phyloP scores from a whole-genome alignment of 1,140 invertebrate genomes.

The Drosophila willistoni region DNA sequence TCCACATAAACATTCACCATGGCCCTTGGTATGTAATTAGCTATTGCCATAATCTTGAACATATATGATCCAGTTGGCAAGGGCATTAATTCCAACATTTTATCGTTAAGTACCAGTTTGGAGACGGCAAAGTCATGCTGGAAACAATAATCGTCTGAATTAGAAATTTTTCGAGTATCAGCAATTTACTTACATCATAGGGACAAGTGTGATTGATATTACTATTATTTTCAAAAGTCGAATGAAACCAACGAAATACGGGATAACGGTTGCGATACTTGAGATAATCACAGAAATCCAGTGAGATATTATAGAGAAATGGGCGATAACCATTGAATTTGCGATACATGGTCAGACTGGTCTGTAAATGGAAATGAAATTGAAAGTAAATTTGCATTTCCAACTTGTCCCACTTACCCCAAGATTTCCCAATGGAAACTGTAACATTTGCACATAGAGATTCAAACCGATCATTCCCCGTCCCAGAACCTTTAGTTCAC shows the following conservation, averaged over 20 bases:
- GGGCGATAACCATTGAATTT: slow-evolving; percentile 2
- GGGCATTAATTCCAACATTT: slow-evolving; percentile 1
- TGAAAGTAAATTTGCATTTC: not conserved
- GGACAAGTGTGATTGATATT: slow-evolving; percentile 13
- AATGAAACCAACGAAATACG: slow-evolving; percentile 4
- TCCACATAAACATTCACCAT: not conserved
- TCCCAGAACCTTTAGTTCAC: slow-evolving; percentile 6
- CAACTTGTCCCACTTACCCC: not conserved
- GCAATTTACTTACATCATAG: slow-evolving; percentile 2
- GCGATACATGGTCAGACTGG: not conserved
- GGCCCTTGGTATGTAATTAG: not conserved
- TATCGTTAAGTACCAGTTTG: slow-evolving; percentile 3
- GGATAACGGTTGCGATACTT: slow-evolving; percentile 1
- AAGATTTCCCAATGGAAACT: not conserved
- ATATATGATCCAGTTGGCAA: slow-evolving; percentile 16
- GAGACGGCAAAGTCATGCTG: slow-evolving; percentile 1
- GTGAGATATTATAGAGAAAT: slow-evolving; percentile 2
- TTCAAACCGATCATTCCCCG: not conserved
- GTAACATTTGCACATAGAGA: not conserved
- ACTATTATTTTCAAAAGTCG: not conserved
- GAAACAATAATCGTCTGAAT: not conserved
- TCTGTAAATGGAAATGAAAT: not conserved
- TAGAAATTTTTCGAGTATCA: not conserved
- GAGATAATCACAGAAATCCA: slow-evolving; percentile 15
- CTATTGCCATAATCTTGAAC: not conserved